These are phyloP conservation scores for Hedychridium roseum DNA, from an alignment of 2,888 invertebrate genomes.

Conservation along the genomic window DNA sequence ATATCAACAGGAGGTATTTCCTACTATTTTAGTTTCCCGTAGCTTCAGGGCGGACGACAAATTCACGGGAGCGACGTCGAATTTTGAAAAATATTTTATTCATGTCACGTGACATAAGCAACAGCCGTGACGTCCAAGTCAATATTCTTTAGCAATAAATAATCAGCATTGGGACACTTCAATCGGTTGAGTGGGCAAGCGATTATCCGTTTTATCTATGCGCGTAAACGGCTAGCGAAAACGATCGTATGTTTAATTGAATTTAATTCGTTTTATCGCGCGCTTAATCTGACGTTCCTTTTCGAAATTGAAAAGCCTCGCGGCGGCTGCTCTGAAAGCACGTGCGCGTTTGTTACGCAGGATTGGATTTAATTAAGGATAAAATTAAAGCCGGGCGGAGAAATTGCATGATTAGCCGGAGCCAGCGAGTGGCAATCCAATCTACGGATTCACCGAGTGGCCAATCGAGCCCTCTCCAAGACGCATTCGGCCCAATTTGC, in stretches of 20 bases:
- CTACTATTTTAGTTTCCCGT: too few species aligned
- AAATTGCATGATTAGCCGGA: constrained; percentile 55
- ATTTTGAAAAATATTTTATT: too few species aligned
- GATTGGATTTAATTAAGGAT: constrained; percentile 60
- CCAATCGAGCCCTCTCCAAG: constrained; percentile 54
- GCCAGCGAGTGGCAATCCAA: constrained; percentile 51
- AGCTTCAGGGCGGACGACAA: too few species aligned
- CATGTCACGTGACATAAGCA: too few species aligned
- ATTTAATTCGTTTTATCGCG: constrained; percentile 22
- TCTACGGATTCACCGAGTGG: constrained; percentile 51
- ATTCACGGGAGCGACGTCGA: too few species aligned
- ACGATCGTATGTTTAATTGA: not conserved
- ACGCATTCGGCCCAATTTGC: constrained; percentile 54
- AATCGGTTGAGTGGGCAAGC: too few species aligned
- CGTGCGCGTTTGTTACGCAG: constrained; percentile 39
- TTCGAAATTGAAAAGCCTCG: constrained; percentile 21
- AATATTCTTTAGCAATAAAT: too few species aligned
- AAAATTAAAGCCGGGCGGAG: constrained; percentile 52
- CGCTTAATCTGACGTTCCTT: constrained; percentile 23
- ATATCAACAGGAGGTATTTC: too few species aligned
- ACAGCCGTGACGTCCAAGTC: too few species aligned
- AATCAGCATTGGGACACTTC: too few species aligned
- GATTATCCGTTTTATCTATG: too few species aligned
- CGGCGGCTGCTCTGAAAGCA: constrained; percentile 9
- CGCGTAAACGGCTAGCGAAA: not conserved